A percentile compares a stretch with the other conserved stretches of the same genome.
These are phyloP conservation scores for Epinotia brunnichana DNA, from an alignment of 2,888 invertebrate species.

Conservation along the genomic window DNA sequence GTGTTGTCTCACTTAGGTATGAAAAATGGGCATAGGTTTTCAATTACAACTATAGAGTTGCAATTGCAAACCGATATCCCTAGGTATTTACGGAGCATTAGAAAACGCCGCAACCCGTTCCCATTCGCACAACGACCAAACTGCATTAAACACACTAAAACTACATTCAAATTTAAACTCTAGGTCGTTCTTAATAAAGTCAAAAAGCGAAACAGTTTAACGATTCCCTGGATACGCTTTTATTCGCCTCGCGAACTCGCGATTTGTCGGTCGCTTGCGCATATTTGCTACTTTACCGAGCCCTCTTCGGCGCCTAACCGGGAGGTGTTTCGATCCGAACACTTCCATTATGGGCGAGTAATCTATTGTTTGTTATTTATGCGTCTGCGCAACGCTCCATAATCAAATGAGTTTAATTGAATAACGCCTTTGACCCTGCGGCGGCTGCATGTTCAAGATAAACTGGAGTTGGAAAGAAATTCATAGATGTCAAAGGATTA, in stretches of 20 bases:
- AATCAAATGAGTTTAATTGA: slow-evolving; percentile 36
- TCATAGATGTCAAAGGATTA: neutral
- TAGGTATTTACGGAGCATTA: neutral
- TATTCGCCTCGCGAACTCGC: neutral
- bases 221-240: neutral
- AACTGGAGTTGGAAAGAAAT: slow-evolving; percentile 3
- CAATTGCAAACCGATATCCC: neutral
- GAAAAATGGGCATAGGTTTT: no score
- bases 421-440: slow-evolving; percentile 22
- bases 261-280: slow-evolving; percentile 20
- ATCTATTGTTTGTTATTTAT: slow-evolving; percentile 40
- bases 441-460: slow-evolving; percentile 15
- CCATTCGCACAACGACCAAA: neutral
- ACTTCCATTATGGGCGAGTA: slow-evolving; percentile 34
- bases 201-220: neutral
- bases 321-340: slow-evolving; percentile 32
- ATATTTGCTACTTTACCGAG: slow-evolving; percentile 17
- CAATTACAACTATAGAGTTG: neutral
- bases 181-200: neutral
- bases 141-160: neutral
- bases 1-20: no score
- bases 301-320: slow-evolving; percentile 36
- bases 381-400: slow-evolving; percentile 16
- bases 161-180: neutral
- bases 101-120: neutral